Evolutionary conservation across 2,797 vertebrate genomes (phyloP).

Genomic region (Enteromius mattozi): DNA sequence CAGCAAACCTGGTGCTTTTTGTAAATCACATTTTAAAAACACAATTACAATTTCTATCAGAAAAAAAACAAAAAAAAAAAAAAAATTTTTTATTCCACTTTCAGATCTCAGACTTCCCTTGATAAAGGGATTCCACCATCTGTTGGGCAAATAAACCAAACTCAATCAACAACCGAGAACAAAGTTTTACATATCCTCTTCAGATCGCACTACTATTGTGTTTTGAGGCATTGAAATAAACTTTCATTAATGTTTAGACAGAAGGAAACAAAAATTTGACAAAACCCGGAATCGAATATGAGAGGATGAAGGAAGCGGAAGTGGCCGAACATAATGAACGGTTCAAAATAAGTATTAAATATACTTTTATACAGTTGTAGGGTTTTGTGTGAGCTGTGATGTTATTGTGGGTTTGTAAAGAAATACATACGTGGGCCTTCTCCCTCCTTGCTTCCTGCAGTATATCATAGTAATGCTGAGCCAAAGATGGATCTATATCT

Average conservation of each 20-base stretch:
- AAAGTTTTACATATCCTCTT: neutral
- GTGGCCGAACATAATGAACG: neutral
- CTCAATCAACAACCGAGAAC: neutral
- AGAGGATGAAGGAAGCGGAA: neutral
- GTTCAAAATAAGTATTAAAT: neutral
- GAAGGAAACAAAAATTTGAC: slow-evolving; percentile 2
- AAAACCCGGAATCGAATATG: neutral
- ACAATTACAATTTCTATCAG: neutral
- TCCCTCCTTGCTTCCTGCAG: slow-evolving; percentile 92
- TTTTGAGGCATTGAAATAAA: neutral
- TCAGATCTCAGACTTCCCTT: neutral
- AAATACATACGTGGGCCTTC: slow-evolving; percentile 90
- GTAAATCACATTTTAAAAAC: neutral
- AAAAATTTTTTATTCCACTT: neutral
- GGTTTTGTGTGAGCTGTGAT: neutral
- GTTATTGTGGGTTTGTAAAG: neutral
- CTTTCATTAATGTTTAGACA: neutral
- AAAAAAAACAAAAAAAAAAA: no score
- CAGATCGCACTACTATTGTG: neutral
- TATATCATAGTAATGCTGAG: slow-evolving; percentile 96
- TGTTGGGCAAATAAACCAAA: neutral
- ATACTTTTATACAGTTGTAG: neutral
- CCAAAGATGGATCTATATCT: slow-evolving; percentile 84
- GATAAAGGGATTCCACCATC: neutral
- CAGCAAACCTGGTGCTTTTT: neutral